Percentiles rank a stretch among this genome's conserved stretches.
phyloP scores from a whole-genome alignment of 2,888 invertebrate species.

The Encarsia formosa region DNA sequence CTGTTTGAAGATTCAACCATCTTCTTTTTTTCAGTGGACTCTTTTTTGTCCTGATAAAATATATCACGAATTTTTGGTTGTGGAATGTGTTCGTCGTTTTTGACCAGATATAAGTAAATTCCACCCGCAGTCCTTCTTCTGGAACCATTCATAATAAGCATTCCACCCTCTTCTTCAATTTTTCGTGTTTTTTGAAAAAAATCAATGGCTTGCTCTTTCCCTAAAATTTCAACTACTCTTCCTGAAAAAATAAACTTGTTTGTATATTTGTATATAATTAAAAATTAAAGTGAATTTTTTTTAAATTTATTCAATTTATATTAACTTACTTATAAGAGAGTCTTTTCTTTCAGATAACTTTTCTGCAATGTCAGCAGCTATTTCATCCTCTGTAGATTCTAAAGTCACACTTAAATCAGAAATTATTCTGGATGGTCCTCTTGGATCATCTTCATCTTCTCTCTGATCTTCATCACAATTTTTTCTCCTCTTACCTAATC shows the following conservation, averaged over 20 bases:
- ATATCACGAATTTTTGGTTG: slow-evolving; percentile 65
- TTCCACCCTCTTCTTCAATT: slow-evolving; percentile 80
- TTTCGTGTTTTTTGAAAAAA: slow-evolving; percentile 76
- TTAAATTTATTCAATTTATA: not conserved
- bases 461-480: slow-evolving; percentile 22
- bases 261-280: not conserved
- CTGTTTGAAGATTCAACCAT: slow-evolving; percentile 54
- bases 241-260: slow-evolving; percentile 53
- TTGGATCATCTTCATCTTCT: slow-evolving; percentile 51
- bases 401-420: slow-evolving; percentile 56
- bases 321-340: slow-evolving; percentile 63
- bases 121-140: slow-evolving; percentile 84
- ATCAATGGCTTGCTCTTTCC: slow-evolving; percentile 69
- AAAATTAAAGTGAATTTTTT: not conserved
- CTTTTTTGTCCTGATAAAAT: slow-evolving; percentile 64
- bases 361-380: slow-evolving; percentile 68
- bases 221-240: slow-evolving; percentile 67
- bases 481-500: slow-evolving; percentile 54
- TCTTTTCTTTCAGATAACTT: slow-evolving; percentile 73
- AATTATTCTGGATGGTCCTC: slow-evolving; percentile 58
- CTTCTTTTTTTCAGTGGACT: slow-evolving; percentile 58
- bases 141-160: slow-evolving; percentile 76
- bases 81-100: slow-evolving; percentile 65
- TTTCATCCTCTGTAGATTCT: slow-evolving; percentile 57
- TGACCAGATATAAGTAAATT: slow-evolving; percentile 76